These are phyloP conservation scores for Peucedramus taeniatus DNA, from an alignment of 2,113 vertebrate species.

Conservation along the genomic window DNA sequence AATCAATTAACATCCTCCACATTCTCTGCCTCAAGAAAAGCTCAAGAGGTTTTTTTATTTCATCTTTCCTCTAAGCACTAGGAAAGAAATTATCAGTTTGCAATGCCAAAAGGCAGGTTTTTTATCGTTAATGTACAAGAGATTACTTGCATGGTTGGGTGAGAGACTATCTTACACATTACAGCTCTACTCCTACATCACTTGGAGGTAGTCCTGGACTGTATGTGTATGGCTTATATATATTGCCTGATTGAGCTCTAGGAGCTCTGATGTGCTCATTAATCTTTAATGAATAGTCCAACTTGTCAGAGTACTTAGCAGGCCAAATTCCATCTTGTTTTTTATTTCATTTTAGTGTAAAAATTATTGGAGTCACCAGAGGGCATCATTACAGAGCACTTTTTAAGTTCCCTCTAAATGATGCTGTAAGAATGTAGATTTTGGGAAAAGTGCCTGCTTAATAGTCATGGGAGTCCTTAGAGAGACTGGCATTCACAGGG, in stretches of 20 bases:
- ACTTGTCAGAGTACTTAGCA: not conserved
- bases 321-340: not conserved
- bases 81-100: not conserved
- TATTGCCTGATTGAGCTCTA: not conserved
- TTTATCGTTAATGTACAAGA: accelerated
- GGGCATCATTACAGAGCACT: not conserved
- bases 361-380: not conserved
- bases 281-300: not conserved
- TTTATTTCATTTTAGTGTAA: not conserved
- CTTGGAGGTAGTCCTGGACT: not conserved
- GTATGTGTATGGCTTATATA: not conserved
- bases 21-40: not conserved
- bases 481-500: not conserved
- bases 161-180: not conserved
- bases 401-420: not conserved
- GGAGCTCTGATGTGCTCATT: not conserved
- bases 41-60: not conserved
- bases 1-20: not conserved
- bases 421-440: not conserved
- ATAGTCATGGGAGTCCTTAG: not conserved
- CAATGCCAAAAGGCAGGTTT: not conserved
- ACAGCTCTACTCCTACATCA: not conserved
- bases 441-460: not conserved
- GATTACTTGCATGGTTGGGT: not conserved
- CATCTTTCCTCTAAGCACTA: not conserved